phyloP scores from a whole-genome alignment of 2,113 vertebrate species.

The Boulengeromyrus knoepffleri region DNA sequence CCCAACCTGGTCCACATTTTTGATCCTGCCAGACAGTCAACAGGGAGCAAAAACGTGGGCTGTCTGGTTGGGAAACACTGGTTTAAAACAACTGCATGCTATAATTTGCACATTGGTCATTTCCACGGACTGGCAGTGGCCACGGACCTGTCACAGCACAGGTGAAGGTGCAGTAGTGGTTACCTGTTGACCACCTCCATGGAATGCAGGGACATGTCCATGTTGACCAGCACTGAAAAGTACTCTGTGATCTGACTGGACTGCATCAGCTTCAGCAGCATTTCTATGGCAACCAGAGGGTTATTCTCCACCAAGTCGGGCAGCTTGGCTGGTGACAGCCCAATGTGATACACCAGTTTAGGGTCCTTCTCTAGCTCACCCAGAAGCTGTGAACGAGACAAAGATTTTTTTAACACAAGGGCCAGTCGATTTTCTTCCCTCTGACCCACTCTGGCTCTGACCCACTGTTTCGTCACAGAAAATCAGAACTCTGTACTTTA shows the following conservation, averaged over 20 bases:
- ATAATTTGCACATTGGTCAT: background rate
- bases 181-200: conserved; percentile 99
- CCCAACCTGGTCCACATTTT: background rate
- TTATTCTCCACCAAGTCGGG: conserved; percentile 98
- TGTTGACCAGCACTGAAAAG: conserved; percentile 95
- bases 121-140: background rate
- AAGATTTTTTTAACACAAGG: background rate
- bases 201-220: conserved; percentile 98
- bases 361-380: conserved; percentile 92
- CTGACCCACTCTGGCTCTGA: background rate
- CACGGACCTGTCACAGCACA: background rate
- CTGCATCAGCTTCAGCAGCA: conserved; percentile 97
- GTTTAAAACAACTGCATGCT: background rate
- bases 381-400: conserved; percentile 66
- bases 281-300: conserved; percentile 95
- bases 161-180: conserved; percentile 30
- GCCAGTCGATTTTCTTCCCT: background rate
- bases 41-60: background rate
- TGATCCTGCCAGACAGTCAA: background rate
- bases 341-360: conserved; percentile 95
- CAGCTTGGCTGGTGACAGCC: conserved; percentile 86
- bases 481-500: background rate
- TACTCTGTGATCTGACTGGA: conserved; percentile 98
- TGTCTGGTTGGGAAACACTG: background rate
- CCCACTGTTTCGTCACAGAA: background rate